Base-by-base conservation (phyloP, 1,140 invertebrate genomes). In the Metaphire vulgaris region DNA sequence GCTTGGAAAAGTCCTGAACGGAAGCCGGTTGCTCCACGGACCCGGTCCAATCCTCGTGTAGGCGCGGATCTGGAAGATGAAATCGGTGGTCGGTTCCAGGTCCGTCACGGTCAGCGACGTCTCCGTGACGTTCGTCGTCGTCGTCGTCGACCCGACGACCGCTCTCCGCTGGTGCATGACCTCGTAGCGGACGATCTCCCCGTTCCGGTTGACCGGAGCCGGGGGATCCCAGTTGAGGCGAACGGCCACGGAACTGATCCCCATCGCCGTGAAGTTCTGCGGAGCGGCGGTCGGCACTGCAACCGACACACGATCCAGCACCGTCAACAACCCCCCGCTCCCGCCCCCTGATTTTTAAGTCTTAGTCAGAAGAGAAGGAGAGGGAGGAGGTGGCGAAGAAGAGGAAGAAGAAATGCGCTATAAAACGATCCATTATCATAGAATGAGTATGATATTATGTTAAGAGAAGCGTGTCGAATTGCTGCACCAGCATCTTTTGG, bases 61-160 rank as follows among this genome's bases (percentile, higher is more conserved):
- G 0, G 96, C 95, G 79, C 92, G 90, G 0, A 99, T 92, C 83
- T 94, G 91, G 82, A 97, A 97, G 31, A 93, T 90, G 85, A 99
- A 99, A 83, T 98, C 94, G 0, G 94, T 95, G 82, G 96, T 94
- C 87, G 97, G 96, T 84, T 98, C 95, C 30, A 99, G 87, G 80
- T 93, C 92, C 6, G 91, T 92, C 80, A 99, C 95, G 0, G 98
- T 94, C 0, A 92, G 80, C 26, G 92, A 91, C 0, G 90, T 92
- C 29, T 89, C 85, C 1, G 93, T 93, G 15, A 92, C 93, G 81
- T 95, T 96, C 1, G 91, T 88, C 1, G 91, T 88, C 81, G 93
- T 91, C 30, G 91, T 89, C 6, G 91, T 89, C 33, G 92, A 91
- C 0, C 91, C 90, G 77, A 93, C 91, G 82, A 96, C 92, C 72